These are phyloP conservation scores for Rotaria macrura DNA, from an alignment of 2,888 invertebrate species.

Conservation along the genomic window DNA sequence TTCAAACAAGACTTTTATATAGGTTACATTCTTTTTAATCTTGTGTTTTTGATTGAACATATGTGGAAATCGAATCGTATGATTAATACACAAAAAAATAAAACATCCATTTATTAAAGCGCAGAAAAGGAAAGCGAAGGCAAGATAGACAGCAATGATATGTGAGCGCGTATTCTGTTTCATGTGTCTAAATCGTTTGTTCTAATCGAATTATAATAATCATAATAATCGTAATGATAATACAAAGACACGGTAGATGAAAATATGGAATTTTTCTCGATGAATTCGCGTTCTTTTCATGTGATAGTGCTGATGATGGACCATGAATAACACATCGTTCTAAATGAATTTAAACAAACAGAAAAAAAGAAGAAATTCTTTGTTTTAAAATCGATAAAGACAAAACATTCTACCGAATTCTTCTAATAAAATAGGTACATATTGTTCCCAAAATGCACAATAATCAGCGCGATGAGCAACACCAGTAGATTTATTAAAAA, in stretches of 20 bases:
- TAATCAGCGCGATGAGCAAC: slow-evolving; percentile 26
- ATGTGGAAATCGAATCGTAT: no score
- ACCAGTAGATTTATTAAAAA: not conserved
- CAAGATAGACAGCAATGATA: not conserved
- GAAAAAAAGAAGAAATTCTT: not conserved
- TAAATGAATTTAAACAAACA: not conserved
- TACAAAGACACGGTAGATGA: not conserved
- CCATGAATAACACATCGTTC: not conserved
- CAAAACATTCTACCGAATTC: not conserved
- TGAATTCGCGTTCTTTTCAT: not conserved
- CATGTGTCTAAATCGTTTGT: not conserved
- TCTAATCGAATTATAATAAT: not conserved
- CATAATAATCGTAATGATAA: no score
- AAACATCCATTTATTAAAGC: not conserved
- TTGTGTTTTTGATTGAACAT: no score
- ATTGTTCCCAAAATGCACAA: slow-evolving; percentile 31
- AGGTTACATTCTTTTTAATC: no score
- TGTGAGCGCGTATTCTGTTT: not conserved
- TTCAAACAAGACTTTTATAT: no score
- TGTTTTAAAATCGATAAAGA: not conserved
- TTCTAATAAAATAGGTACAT: slow-evolving; percentile 21
- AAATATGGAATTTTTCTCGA: not conserved
- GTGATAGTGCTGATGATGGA: not conserved
- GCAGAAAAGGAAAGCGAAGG: not conserved
- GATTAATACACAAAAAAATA: no score